These are phyloP conservation scores for Oryctes rhinoceros DNA, from an alignment of 1,140 invertebrate species.

Conservation along the genomic window DNA sequence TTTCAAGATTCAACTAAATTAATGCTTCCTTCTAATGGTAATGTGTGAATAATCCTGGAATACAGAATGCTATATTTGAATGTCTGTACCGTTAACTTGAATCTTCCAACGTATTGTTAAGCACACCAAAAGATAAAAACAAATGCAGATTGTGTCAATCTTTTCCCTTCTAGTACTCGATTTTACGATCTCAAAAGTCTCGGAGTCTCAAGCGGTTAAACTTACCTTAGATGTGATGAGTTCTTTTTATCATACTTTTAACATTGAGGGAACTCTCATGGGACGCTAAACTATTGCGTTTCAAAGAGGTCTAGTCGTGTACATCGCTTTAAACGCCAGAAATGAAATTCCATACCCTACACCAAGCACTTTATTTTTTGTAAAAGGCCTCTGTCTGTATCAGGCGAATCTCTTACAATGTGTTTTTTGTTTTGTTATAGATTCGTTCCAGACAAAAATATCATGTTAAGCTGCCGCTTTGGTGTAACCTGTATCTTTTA, in stretches of 20 bases:
- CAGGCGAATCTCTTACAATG: not conserved
- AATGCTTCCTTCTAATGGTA: no score
- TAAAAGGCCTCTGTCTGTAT: not conserved
- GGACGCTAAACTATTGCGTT: not conserved
- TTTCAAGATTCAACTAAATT: no score
- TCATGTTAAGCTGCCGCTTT: conserved; percentile 71
- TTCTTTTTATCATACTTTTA: not conserved
- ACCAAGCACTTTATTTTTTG: not conserved
- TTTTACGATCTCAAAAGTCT: no score
- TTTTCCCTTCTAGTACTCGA: no score
- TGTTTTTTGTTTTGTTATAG: conserved; percentile 56
- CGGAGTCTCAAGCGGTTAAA: no score
- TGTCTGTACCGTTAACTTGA: no score
- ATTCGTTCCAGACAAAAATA: conserved; percentile 72
- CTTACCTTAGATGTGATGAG: no score
- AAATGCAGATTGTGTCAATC: no score
- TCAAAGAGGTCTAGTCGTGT: not conserved
- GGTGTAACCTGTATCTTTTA: conserved; percentile 75
- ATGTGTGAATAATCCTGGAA: no score
- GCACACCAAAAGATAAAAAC: no score
- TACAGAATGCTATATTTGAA: no score
- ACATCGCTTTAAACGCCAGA: not conserved
- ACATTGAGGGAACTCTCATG: not conserved
- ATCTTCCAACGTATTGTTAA: no score
- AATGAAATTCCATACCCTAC: not conserved